phyloP scores from a whole-genome alignment of 2,113 vertebrate species.

The Strigops habroptila region DNA sequence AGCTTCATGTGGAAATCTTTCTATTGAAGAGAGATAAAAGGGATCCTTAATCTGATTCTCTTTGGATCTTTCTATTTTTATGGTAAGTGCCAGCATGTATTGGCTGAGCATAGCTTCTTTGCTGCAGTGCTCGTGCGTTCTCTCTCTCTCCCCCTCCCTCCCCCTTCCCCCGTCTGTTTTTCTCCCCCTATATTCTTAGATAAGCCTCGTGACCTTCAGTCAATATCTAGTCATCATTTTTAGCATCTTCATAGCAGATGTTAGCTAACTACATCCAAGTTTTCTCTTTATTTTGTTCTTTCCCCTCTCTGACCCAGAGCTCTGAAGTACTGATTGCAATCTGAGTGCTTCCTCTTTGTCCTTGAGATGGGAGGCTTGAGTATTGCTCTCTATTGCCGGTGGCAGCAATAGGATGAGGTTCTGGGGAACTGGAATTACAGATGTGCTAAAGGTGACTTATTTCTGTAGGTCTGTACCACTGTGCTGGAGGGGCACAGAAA shows the following conservation, averaged over 20 bases:
- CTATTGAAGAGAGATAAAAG: slow-evolving; percentile 53
- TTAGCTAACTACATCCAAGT: slow-evolving; percentile 5
- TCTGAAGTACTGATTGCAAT: slow-evolving; percentile 34
- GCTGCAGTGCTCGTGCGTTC: slow-evolving; percentile 77
- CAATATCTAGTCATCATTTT: slow-evolving; percentile 5
- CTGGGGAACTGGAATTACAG: background rate
- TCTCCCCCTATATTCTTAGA: slow-evolving; percentile 24
- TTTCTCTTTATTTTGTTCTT: slow-evolving; percentile 4
- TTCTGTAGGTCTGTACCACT: background rate
- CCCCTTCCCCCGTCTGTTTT: slow-evolving; percentile 16
- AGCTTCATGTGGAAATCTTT: slow-evolving; percentile 61
- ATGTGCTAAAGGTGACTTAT: background rate
- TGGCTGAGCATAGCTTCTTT: slow-evolving; percentile 62
- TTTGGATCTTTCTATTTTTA: slow-evolving; percentile 80
- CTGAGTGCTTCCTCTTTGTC: slow-evolving; percentile 71
- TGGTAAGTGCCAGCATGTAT: slow-evolving; percentile 84
- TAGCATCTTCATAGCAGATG: background rate
- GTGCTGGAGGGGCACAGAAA: background rate
- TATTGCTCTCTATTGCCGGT: background rate
- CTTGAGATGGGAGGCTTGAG: slow-evolving; percentile 66
- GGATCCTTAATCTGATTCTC: slow-evolving; percentile 66
- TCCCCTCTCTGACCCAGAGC: background rate
- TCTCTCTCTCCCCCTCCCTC: background rate
- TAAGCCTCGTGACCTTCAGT: slow-evolving; percentile 75
- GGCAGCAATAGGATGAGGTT: slow-evolving; percentile 18